phyloP scores from a whole-genome alignment of 2,113 vertebrate species.

The Pseudorhombus dupliciocellatus region DNA sequence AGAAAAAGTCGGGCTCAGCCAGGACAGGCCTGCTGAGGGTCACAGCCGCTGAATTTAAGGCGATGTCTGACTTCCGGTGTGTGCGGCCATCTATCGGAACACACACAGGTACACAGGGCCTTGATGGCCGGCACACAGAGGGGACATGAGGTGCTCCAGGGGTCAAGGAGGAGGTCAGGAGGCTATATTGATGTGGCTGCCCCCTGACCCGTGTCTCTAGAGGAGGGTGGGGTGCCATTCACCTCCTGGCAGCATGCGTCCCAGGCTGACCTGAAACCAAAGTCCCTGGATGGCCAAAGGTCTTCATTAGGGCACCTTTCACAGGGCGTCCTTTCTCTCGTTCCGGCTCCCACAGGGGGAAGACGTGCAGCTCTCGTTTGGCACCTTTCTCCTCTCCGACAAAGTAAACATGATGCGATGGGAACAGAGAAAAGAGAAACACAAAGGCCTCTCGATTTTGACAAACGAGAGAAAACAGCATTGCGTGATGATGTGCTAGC shows the following conservation, averaged over 20 bases:
- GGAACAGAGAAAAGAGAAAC: conserved; percentile 26
- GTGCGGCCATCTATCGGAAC: conserved; percentile 30
- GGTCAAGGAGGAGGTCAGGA: conserved; percentile 68
- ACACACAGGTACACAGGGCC: neutral
- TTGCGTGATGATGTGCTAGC: conserved; percentile 21
- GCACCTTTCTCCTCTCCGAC: conserved; percentile 38
- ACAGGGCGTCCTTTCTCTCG: conserved; percentile 23
- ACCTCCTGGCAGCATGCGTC: conserved; percentile 74
- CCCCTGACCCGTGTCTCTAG: conserved; percentile 66
- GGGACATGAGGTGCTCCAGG: conserved; percentile 55
- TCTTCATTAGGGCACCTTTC: conserved; percentile 38
- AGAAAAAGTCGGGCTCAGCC: conserved; percentile 47
- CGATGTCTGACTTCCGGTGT: conserved; percentile 17
- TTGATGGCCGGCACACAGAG: conserved; percentile 38
- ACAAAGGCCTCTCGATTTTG: conserved; percentile 35
- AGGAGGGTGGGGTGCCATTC: conserved; percentile 69
- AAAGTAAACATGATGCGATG: conserved; percentile 26
- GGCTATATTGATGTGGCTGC: conserved; percentile 66
- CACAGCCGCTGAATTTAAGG: conserved; percentile 44
- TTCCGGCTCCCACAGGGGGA: conserved; percentile 31
- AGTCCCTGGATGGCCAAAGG: conserved; percentile 52
- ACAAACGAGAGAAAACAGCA: conserved; percentile 32
- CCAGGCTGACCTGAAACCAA: conserved; percentile 71
- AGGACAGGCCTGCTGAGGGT: conserved; percentile 62
- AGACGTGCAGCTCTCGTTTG: conserved; percentile 20